phyloP scores from a whole-genome alignment of 2,888 invertebrate species.

The Alloscopus bannaensis region DNA sequence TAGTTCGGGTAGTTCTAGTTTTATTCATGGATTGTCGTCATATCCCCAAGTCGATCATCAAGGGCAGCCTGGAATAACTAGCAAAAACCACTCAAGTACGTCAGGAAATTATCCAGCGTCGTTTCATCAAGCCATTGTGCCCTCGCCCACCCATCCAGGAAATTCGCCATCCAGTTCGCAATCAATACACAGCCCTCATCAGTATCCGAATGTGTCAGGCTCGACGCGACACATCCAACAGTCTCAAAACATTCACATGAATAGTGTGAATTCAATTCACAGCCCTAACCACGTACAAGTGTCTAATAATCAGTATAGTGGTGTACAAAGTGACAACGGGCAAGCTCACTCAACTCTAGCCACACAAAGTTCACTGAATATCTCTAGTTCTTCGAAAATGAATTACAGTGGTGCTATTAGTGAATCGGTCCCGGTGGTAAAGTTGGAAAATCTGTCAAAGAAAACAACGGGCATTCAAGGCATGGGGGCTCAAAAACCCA shows the following conservation, averaged over 20 bases:
- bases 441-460: conserved; percentile 32
- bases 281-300: conserved; percentile 49
- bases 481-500: not conserved
- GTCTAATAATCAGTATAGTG: conserved; percentile 42
- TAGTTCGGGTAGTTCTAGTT: conserved; percentile 53
- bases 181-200: conserved; percentile 37
- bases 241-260: conserved; percentile 42
- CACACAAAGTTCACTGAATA: conserved; percentile 33
- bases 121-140: conserved; percentile 30
- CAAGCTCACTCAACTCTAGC: conserved; percentile 15
- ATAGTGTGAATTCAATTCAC: conserved; percentile 42
- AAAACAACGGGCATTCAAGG: not conserved
- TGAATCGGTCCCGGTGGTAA: conserved; percentile 36
- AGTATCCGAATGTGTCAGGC: conserved; percentile 35
- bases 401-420: conserved; percentile 55
- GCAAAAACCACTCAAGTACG: conserved; percentile 46
- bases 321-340: conserved; percentile 39
- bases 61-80: conserved; percentile 42
- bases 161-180: conserved; percentile 43
- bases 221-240: conserved; percentile 8
- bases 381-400: conserved; percentile 46
- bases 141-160: conserved; percentile 40
- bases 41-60: conserved; percentile 54
- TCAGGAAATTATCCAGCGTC: conserved; percentile 42
- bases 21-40: conserved; percentile 53